Evolutionary conservation across 2,113 vertebrate genomes (phyloP).

Genomic region (Electrona antarctica): DNA sequence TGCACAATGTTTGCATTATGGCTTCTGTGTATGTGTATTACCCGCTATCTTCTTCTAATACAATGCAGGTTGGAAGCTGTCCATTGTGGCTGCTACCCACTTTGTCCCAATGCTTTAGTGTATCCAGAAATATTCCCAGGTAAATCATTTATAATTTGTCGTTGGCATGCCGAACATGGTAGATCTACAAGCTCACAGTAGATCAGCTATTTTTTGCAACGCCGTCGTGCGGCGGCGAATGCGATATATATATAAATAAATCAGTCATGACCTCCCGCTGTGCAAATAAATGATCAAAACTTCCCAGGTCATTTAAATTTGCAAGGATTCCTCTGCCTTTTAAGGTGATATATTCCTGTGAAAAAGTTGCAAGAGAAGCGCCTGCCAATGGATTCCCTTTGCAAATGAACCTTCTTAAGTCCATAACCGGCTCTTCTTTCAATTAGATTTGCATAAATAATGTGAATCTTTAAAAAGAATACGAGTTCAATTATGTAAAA

Average conservation of each 20-base stretch:
- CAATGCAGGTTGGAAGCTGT: conserved; percentile 90
- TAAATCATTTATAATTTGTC: conserved; percentile 54
- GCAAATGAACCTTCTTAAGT: conserved; percentile 1
- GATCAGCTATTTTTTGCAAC: too few species aligned
- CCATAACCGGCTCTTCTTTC: conserved; percentile 8
- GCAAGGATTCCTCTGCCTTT: neutral
- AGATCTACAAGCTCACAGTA: too few species aligned
- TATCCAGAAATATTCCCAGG: conserved; percentile 97
- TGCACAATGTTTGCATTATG: neutral
- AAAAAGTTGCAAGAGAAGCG: neutral
- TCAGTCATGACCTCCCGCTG: too few species aligned
- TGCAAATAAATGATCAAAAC: neutral
- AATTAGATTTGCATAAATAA: conserved; percentile 35
- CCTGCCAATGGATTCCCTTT: neutral
- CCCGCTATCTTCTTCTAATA: neutral
- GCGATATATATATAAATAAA: too few species aligned
- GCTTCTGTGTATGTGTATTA: neutral
- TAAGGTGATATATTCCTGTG: neutral
- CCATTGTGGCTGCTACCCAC: conserved; percentile 91
- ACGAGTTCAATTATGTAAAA: conserved; percentile 95
- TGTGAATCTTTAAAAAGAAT: conserved; percentile 79
- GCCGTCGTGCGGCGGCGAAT: too few species aligned
- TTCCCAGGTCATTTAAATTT: neutral
- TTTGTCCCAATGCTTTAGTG: conserved; percentile 91
- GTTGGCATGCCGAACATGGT: too few species aligned